Base-by-base conservation (phyloP, 1,140 invertebrate genomes). In the Drosophila bocqueti region DNA sequence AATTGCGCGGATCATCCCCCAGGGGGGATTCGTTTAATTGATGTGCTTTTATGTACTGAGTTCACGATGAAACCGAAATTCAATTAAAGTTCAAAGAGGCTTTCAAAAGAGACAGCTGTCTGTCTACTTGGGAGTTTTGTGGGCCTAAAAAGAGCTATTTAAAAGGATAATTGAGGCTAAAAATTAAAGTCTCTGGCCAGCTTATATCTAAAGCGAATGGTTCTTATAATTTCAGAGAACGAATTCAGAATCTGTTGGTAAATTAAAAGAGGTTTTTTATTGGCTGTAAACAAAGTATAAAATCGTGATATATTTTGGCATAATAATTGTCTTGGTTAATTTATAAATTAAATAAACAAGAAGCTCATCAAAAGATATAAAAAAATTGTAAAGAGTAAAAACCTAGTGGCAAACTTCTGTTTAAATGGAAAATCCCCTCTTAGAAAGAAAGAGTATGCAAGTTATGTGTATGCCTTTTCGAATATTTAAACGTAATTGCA, bases 401-500 rank as follows among this genome's bases (percentile, higher is more conserved):
- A n/a, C 26, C 7, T 0, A 26, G 6, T 13, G 5, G n/a, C 55
- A 60, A 49, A 47, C n/a, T 24, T 61, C 3, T 40, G 4, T 13
- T 9, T 3, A 31, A 52, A 31, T 18, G 29, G 10, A 52, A 58
- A 54, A 60, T 60, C n/a, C 26, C 31, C 29, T 60, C 34, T 60
- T 1, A 11, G 7, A 36, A 60, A 31, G 55, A 42, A 24, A 76
- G 73, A 8, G 68, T 38, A 43, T 43, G 21, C 18, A 36, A 61
- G 16, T 50, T 54, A 40, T 63, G 58, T 78, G 24, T 24, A 49
- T 29, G 49, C 16, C 45, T 67, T 46, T 55, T 63, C 38, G 46
- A 13, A 43, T 63, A n/a, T 54, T 79, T 77, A 47, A 68, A 58
- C 67, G 71, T 79, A 72, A 80, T 83, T 89, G 76, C 72, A 83